Base-by-base conservation (phyloP, 2,888 invertebrate species). In the Stramonita haemastoma region DNA sequence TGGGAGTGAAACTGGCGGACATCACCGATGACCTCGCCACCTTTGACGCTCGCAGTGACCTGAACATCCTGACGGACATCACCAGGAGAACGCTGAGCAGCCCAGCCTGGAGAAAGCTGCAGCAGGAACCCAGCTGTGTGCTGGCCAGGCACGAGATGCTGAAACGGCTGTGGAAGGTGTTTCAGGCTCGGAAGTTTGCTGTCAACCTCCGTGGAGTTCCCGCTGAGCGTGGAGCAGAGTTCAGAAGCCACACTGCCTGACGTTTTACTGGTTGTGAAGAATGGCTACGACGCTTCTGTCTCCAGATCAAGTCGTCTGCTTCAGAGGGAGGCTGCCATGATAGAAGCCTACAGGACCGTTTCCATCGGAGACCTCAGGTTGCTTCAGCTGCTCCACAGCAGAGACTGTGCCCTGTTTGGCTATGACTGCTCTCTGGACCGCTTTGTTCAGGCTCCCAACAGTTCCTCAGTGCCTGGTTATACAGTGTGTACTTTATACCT, bases 251-350 rank as follows among this genome's bases (percentile, higher is more conserved):
- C 66, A 6, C 5, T 57, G 6, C 26, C 73, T 1, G 87, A 87
- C n/a, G 32, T 86, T 73, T 19, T 77, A 13, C 34, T 13, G 8
- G 77, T 17, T 4, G 46, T 88, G 1, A 0, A 86, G 66, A 46
- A 84, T 57, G 86, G 86, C 6, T 90, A 90, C 73, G 17, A 84
- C 8, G 26, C 46, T 5, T 90, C 90, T 26, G 86, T n/a, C 4
- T 56, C 70, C 13, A 57, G 66, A 13, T 46, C 84, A n/a, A 32
- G 17, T 17, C 87, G 88, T 26, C 32, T 56, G 46, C 83, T 15
- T 6, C 89, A 90, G 79, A 77, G 89, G 56, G 83, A 90, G 6
- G 87, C 89, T 26, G 90, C 90, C 83, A 87, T 90, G 90, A 19
- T 88, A 36, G 89, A 90, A 32, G 89, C 90, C 4, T 90, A 87